Percentiles rank a stretch among this genome's conserved stretches.
These are phyloP conservation scores for Oligia latruncula DNA, from an alignment of 2,888 invertebrate genomes.

Conservation along the genomic window DNA sequence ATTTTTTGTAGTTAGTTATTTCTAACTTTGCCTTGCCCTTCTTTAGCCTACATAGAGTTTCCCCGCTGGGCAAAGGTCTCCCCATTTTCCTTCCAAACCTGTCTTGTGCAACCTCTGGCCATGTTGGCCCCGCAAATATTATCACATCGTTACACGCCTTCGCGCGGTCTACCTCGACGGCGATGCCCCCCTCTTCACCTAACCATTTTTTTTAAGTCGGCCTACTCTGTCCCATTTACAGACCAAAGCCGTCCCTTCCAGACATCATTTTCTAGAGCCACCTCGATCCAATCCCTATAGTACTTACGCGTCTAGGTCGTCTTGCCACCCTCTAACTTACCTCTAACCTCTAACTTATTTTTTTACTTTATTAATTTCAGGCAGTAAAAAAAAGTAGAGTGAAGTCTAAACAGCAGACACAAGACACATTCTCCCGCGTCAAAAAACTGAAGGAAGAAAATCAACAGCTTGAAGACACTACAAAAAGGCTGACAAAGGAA, in stretches of 20 bases:
- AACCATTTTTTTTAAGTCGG: too few relatives aligned
- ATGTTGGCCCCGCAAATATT: not conserved
- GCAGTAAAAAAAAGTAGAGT: constrained; percentile 63
- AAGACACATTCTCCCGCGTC: constrained; percentile 49
- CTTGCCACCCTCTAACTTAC: too few relatives aligned
- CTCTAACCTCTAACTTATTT: not conserved
- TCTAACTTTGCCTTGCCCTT: not conserved
- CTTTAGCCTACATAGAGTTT: not conserved
- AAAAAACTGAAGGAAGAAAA: constrained; percentile 55
- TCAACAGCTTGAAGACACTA: constrained; percentile 54
- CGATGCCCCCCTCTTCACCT: not conserved
- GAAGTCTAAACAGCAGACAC: constrained; percentile 53
- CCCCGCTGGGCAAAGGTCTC: not conserved
- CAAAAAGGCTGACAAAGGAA: constrained; percentile 55
- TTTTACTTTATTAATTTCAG: constrained; percentile 9
- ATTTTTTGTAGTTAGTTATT: not conserved
- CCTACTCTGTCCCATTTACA: too few relatives aligned
- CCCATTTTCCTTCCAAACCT: not conserved
- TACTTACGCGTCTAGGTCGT: too few relatives aligned
- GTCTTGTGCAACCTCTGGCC: too few relatives aligned
- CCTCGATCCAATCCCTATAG: too few relatives aligned
- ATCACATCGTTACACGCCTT: not conserved
- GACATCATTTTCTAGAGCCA: too few relatives aligned
- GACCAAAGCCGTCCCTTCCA: too few relatives aligned
- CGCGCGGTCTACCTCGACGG: not conserved